phyloP scores from a whole-genome alignment of 2,113 vertebrate genomes.

The Periophthalmodon schlosseri region DNA sequence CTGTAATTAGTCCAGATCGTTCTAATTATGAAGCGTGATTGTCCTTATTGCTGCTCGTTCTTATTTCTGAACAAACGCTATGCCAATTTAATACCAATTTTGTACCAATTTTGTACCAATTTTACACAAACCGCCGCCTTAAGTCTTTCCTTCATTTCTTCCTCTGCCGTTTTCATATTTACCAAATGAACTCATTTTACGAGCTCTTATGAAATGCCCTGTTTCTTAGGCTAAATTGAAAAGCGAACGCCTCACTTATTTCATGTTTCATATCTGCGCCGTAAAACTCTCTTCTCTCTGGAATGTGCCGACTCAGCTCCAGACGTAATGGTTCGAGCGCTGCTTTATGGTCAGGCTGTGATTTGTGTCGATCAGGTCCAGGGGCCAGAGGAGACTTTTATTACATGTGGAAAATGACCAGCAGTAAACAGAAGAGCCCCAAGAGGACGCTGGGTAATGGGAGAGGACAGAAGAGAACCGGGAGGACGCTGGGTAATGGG shows the following conservation, averaged over 20 bases:
- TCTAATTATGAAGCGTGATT: background rate
- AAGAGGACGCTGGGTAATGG: background rate
- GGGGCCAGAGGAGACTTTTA: conserved; percentile 13
- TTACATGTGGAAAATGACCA: conserved; percentile 18
- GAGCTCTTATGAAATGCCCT: background rate
- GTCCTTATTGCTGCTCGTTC: background rate
- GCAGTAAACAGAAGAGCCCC: conserved; percentile 8
- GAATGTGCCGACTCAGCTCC: background rate
- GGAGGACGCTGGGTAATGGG: background rate
- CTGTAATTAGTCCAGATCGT: background rate
- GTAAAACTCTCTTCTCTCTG: background rate
- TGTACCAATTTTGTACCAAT: background rate
- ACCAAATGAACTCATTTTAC: conserved; percentile 5
- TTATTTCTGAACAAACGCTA: background rate
- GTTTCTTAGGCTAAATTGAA: conserved; percentile 10
- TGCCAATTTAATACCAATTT: background rate
- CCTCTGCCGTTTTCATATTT: background rate
- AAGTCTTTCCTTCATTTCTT: background rate
- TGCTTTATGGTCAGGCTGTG: background rate
- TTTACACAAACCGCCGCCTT: background rate
- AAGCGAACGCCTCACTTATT: conserved; percentile 1
- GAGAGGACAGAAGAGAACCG: too few relatives aligned
- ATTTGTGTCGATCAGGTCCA: conserved; percentile 7
- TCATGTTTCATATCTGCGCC: background rate
- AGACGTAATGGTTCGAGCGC: background rate